Conservation (phyloP, 2,113 vertebrate species). For the Coregonus clupeaformis region DNA sequence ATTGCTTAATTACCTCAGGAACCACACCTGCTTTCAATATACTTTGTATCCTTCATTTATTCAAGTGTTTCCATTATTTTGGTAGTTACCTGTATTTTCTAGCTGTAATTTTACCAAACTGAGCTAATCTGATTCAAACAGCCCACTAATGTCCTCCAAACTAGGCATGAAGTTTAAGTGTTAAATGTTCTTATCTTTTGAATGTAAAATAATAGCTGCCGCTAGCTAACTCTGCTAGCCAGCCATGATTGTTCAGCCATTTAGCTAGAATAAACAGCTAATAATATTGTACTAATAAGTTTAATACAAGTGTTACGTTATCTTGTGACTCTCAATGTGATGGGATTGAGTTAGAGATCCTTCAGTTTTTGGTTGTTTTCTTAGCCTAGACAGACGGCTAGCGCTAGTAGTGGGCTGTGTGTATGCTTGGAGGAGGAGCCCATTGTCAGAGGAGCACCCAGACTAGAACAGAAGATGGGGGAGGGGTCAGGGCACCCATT, state of each 20-base stretch:
- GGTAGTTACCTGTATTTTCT: too few species aligned
- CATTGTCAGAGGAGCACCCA: constrained; percentile 53
- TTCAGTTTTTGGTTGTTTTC: constrained; percentile 19
- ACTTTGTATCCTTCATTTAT: too few species aligned
- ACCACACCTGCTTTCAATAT: too few species aligned
- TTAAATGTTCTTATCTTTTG: not conserved
- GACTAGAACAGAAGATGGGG: constrained; percentile 49
- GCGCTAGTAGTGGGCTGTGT: constrained; percentile 9
- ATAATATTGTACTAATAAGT: not conserved
- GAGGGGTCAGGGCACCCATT: constrained; percentile 54
- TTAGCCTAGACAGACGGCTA: constrained; percentile 10
- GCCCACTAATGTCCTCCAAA: not conserved
- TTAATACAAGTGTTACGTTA: not conserved
- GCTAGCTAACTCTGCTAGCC: not conserved
- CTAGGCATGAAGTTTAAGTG: not conserved
- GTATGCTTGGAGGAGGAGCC: constrained; percentile 18
- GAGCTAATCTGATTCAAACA: not conserved
- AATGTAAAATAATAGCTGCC: not conserved
- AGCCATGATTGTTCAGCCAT: not conserved
- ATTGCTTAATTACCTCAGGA: too few species aligned
- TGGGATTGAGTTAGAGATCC: constrained; percentile 42
- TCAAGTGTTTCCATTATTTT: too few species aligned
- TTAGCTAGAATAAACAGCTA: not conserved
- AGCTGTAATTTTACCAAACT: not conserved
- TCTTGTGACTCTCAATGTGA: not conserved